phyloP scores from a whole-genome alignment of 2,113 vertebrate species.

The Origma solitaria region DNA sequence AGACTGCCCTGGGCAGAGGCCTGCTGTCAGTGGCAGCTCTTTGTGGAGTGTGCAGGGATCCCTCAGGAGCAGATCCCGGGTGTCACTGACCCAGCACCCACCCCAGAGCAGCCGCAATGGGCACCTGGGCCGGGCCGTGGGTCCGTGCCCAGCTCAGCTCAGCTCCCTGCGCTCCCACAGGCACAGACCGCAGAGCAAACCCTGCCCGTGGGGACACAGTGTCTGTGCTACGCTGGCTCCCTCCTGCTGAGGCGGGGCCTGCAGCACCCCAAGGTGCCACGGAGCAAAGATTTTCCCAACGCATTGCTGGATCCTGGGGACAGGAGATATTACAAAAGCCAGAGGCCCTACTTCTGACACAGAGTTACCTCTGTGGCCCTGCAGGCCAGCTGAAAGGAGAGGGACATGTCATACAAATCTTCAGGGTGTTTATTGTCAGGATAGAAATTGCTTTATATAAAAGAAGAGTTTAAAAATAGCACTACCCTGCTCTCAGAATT shows the following conservation, averaged over 20 bases:
- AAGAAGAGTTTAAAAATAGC: conserved; percentile 52
- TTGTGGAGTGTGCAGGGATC: background rate
- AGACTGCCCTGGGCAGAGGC: background rate
- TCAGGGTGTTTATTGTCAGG: conserved; percentile 51
- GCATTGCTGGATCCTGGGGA: background rate
- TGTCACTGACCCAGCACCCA: background rate
- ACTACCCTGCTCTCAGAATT: background rate
- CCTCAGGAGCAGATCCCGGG: background rate
- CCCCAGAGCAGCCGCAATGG: background rate
- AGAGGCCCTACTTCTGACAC: background rate
- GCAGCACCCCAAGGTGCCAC: background rate
- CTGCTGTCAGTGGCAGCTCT: background rate
- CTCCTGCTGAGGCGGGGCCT: accelerated
- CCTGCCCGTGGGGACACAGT: background rate
- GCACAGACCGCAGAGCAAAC: background rate
- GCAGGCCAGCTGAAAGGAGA: background rate
- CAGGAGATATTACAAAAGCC: background rate
- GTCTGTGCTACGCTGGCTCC: accelerated
- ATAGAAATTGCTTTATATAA: conserved; percentile 34
- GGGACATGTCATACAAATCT: conserved; percentile 4
- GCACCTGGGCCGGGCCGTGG: background rate
- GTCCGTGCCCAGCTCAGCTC: background rate
- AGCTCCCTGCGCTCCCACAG: background rate
- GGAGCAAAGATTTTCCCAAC: background rate
- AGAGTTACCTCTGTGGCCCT: background rate